Conservation (phyloP, 2,113 vertebrate species). For the Pterocles gutturalis region DNA sequence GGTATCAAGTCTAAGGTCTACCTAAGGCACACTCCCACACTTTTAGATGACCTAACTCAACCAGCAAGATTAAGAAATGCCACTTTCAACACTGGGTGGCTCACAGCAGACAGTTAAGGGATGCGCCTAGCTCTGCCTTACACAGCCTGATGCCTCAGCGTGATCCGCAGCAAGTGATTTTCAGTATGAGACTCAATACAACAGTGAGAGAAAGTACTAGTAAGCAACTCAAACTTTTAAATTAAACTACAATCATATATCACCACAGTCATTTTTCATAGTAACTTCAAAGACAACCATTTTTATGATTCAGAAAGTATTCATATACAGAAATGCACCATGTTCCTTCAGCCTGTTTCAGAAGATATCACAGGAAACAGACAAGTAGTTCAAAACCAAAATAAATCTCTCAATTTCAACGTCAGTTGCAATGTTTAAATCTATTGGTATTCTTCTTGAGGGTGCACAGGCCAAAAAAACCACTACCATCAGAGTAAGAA, state of each 20-base stretch:
- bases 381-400: background rate
- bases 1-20: background rate
- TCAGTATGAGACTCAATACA: background rate
- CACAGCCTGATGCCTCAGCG: rapidly evolving
- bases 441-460: background rate
- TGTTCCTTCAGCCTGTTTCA: background rate
- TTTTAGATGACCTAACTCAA: background rate
- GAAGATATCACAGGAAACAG: background rate
- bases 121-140: background rate
- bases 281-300: background rate
- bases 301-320: background rate
- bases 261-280: background rate
- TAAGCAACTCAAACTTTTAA: background rate
- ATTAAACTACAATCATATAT: background rate
- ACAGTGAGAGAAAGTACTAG: background rate
- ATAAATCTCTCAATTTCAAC: background rate
- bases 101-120: background rate
- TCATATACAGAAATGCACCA: background rate
- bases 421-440: background rate
- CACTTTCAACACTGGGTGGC: background rate
- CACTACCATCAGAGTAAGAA: background rate
- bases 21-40: background rate
- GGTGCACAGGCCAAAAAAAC: background rate
- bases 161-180: background rate
- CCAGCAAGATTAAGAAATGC: background rate